Evolutionary conservation across 2,888 invertebrate genomes (phyloP), one percentile per base, ranked within the genome.

Genomic region (Nezara viridula): DNA sequence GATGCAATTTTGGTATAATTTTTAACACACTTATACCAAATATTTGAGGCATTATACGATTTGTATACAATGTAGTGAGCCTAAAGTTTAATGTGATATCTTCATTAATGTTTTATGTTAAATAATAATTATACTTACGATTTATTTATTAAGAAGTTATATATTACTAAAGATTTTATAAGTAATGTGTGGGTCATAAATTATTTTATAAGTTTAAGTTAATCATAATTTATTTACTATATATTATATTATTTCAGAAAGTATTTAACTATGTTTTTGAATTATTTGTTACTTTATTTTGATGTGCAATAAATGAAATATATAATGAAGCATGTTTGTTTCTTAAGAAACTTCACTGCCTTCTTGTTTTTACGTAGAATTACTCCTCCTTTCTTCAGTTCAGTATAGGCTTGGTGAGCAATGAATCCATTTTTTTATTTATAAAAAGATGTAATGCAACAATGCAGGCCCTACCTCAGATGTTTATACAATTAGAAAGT

Each of bases 41-140:
- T 81, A 47, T 47, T 47, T 81, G n/a, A 81, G 81, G 81, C 81
- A 81, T 81, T 81, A 81, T 81, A 44, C n/a, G 14, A 81, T 24
- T 81, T 81, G 44, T 81, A 81, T 44, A 81, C 81, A n/a, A 14
- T n/a, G 66, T 81, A 81, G 81, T 81, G 44, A 81, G 81, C n/a
- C 81, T 81, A 81, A 81, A n/a, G n/a, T 44, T 44, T 32, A 37
- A 24, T 81, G 44, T 47, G 81, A 81, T 81, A 47, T 14, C 40
- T 44, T 47, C 12, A n/a, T 44, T 44, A n/a, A 44, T 81, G 24
- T 44, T 44, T 81, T n/a, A 44, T 44, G n/a, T 44, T 81, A 44
- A 44, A 44, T 73, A 37, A 60, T 60, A 77, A 73, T 77, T 37
- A 37, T 66, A 81, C 44, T 44, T 47, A 14, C 44, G 19, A 24